These are phyloP conservation scores for Philereme transversata DNA, from an alignment of 2,888 invertebrate genomes.

Conservation along the genomic window DNA sequence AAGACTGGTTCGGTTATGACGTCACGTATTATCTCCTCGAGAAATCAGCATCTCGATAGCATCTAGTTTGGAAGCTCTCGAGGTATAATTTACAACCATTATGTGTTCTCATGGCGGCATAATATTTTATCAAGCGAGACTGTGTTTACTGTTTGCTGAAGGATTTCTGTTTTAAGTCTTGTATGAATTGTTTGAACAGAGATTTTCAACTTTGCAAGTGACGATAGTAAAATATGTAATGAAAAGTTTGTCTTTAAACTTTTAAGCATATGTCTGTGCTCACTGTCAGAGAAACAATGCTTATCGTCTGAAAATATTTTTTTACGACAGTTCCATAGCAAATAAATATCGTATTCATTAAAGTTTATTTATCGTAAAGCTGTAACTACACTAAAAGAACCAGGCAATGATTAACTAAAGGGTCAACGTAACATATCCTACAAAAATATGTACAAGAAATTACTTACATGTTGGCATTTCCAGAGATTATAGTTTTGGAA, in stretches of 20 bases:
- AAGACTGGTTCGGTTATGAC: conserved; percentile 16
- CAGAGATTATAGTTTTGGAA: conserved; percentile 3
- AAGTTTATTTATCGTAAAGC: neutral
- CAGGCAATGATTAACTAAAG: conserved; percentile 28
- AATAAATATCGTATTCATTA: neutral
- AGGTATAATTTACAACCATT: conserved; percentile 30
- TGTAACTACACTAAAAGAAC: neutral
- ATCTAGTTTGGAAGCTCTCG: conserved; percentile 22
- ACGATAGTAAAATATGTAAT: conserved; percentile 13
- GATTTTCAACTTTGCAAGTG: conserved; percentile 14
- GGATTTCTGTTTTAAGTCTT: conserved; percentile 11
- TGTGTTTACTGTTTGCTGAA: conserved; percentile 14
- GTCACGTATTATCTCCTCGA: conserved; percentile 16
- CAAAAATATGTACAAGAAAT: conserved; percentile 9
- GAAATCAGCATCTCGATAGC: conserved; percentile 23
- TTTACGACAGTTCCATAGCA: neutral
- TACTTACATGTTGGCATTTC: conserved; percentile 20
- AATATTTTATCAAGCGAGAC: conserved; percentile 22
- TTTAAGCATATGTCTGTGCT: too few relatives aligned
- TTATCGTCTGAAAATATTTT: neutral
- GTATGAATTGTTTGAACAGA: conserved; percentile 26
- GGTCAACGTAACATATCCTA: conserved; percentile 23
- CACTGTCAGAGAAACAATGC: neutral
- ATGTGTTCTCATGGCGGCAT: conserved; percentile 11
- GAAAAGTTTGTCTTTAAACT: conserved; percentile 1